Evolutionary conservation across 2,113 vertebrate genomes (phyloP).

Genomic region (Hiodon tergisus): DNA sequence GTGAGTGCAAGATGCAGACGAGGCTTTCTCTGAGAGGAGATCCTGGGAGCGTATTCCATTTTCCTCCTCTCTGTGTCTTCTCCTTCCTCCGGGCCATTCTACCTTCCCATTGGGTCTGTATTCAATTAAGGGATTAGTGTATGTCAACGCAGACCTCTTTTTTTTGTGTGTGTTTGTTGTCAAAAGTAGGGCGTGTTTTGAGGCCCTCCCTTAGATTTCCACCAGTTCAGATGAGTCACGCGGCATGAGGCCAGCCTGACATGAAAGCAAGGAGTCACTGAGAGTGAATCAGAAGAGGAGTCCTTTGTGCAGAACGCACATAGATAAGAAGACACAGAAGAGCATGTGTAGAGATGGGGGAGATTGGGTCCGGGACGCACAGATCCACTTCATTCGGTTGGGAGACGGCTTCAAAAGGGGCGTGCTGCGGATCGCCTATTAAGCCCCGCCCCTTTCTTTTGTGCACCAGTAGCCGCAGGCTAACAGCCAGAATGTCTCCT

Average conservation of each 20-base stretch:
- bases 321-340: background rate
- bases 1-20: background rate
- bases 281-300: background rate
- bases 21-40: constrained; percentile 14
- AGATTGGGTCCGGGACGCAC: background rate
- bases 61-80: constrained; percentile 45
- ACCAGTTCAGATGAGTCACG: constrained; percentile 19
- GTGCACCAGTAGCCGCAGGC: constrained; percentile 48
- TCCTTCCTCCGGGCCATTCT: constrained; percentile 27
- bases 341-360: background rate
- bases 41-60: constrained; percentile 47
- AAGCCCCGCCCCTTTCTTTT: constrained; percentile 45
- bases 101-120: constrained; percentile 34
- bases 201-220: constrained; percentile 35
- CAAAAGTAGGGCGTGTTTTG: constrained; percentile 39
- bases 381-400: background rate
- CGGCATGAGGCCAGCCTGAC: background rate
- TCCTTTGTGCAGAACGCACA: background rate
- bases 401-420: constrained; percentile 32
- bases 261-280: background rate
- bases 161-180: constrained; percentile 6
- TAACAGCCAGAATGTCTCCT: constrained; percentile 53
- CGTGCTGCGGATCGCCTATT: constrained; percentile 41
- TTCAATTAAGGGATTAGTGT: constrained; percentile 52
- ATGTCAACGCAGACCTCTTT: constrained; percentile 43